A percentile compares a stretch with the other conserved stretches of the same genome.
These are phyloP conservation scores for Lepisosteus osseus DNA, from an alignment of 2,113 vertebrate genomes.

Conservation along the genomic window DNA sequence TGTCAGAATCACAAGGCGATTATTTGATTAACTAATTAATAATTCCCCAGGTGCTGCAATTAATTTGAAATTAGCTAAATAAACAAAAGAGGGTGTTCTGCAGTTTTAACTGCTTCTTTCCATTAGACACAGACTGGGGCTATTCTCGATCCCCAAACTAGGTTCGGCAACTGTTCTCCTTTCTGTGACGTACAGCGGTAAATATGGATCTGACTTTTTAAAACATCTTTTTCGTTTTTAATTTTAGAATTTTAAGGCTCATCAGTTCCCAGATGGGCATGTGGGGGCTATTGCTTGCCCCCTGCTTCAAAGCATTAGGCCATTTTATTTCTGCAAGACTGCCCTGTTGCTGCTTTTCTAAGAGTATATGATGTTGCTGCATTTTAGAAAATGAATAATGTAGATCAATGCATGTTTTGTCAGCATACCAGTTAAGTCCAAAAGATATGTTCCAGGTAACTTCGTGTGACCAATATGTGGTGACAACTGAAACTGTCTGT, in stretches of 20 bases:
- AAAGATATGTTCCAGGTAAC: no score
- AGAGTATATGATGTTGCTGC: no score
- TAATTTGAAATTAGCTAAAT: conserved; percentile 64
- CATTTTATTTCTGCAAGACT: no score
- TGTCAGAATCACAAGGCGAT: conserved; percentile 59
- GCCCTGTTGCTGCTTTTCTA: no score
- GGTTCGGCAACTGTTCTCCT: conserved; percentile 11
- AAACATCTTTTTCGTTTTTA: conserved; percentile 43
- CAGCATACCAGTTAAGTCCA: no score
- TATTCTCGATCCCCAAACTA: background rate
- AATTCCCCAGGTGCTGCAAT: conserved; percentile 57
- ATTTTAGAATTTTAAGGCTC: conserved; percentile 42
- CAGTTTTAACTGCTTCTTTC: background rate
- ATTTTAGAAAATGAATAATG: no score
- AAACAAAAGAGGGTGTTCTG: conserved; percentile 33
- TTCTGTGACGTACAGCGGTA: conserved; percentile 41
- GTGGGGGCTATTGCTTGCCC: conserved; percentile 30
- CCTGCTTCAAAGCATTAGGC: conserved; percentile 28
- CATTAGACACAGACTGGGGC: background rate
- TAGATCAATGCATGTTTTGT: no score
- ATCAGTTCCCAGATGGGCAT: conserved; percentile 30
- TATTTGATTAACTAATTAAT: conserved; percentile 82
- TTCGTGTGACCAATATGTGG: no score
- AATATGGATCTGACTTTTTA: conserved; percentile 43
- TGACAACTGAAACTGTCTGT: no score